Base-by-base conservation (phyloP, 2,888 invertebrate species). In the Mayetiola destructor region DNA sequence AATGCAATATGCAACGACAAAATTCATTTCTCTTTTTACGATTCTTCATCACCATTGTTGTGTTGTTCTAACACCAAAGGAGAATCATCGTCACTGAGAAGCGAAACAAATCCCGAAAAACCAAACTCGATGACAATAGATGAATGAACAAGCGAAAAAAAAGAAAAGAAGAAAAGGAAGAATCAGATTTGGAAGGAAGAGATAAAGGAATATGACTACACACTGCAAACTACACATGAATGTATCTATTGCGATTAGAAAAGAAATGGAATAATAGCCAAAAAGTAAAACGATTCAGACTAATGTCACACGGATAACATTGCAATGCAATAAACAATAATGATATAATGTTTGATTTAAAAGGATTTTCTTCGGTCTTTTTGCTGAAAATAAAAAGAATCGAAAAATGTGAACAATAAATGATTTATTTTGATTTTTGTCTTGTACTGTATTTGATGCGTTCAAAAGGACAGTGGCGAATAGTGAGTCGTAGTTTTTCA, bases 341-440 rank as follows among this genome's bases (percentile, higher is more conserved):
- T 48, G 27, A 27, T 27, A 48, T 48, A 48, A 48, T 48, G 48
- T 48, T 48, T 27, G 48, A 48, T 48, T 48, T 48, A 48, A 48
- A 40, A 48, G 48, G 48, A 48, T 48, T 48, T 48, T 48, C 48
- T 48, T 48, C 48, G 48, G 27, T n/a, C n/a, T n/a, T n/a, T 48
- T 2, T 27, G 27, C 48, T 27, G 48, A 48, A 27, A 27, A 48
- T 48, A 48, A 27, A 48, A 23, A 48, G n/a, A n/a, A n/a, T n/a
- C n/a, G n/a, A n/a, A n/a, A n/a, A n/a, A n/a, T n/a, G n/a, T 27
- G 23, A 48, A 48, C 48, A 48, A 23, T 27, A 48, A 27, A 48
- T 48, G 48, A 48, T 48, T 48, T 48, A 48, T 48, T 48, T 9
- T 8, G 48, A n/a, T 27, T 48, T 48, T 48, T 39, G 16, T 39